phyloP scores from a whole-genome alignment of 2,113 vertebrate species.

The Xenus cinereus region DNA sequence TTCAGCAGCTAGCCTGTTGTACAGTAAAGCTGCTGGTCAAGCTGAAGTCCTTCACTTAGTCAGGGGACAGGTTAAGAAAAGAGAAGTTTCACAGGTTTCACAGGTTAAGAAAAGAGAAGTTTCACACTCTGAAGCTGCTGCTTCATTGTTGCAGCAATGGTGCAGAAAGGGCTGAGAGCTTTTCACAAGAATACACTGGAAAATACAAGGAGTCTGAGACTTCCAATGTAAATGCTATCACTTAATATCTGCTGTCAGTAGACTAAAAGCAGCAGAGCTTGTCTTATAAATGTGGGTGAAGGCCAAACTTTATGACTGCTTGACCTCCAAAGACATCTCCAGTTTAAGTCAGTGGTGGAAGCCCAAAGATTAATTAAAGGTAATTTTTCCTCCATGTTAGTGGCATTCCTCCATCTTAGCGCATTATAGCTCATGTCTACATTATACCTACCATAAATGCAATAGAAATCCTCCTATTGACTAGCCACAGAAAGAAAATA shows the following conservation, averaged over 20 bases:
- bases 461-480: not conserved
- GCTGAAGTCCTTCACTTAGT: not conserved
- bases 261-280: not conserved
- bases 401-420: not conserved
- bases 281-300: not conserved
- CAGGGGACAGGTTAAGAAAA: not conserved
- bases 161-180: not conserved
- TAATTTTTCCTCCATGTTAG: not conserved
- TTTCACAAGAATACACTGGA: not conserved
- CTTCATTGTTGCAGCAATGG: not conserved
- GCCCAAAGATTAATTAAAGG: not conserved
- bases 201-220: not conserved
- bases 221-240: not conserved
- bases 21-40: not conserved
- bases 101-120: not conserved
- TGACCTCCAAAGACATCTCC: not conserved
- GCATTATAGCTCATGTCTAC: not conserved
- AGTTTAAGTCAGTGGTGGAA: not conserved
- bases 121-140: not conserved
- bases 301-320: not conserved
- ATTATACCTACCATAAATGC: accelerated
- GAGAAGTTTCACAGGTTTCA: not conserved
- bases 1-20: not conserved
- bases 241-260: not conserved
- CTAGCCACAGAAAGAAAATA: not conserved